Evolutionary conservation across 2,797 vertebrate genomes (phyloP).

Genomic region (Sarcophilus harrisii): DNA sequence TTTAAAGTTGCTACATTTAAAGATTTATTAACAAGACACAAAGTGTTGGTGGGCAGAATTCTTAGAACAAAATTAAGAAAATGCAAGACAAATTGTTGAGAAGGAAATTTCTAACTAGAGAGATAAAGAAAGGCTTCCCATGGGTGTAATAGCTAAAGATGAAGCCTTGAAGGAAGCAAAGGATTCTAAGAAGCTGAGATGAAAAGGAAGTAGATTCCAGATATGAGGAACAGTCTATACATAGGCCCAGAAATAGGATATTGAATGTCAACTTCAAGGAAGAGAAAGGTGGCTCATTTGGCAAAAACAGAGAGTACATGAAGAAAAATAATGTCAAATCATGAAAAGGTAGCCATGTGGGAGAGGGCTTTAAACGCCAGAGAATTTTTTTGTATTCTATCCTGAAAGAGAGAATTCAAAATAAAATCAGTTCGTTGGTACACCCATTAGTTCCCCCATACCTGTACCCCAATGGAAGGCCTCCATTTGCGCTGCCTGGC

Average conservation of each 20-base stretch:
- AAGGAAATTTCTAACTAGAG: not conserved
- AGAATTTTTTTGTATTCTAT: not conserved
- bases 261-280: not conserved
- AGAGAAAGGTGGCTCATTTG: not conserved
- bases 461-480: conserved; percentile 97
- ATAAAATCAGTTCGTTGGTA: not conserved
- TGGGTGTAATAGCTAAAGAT: not conserved
- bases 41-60: not conserved
- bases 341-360: not conserved
- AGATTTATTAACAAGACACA: not conserved
- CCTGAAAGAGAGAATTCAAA: not conserved
- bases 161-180: not conserved
- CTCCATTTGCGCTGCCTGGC: conserved; percentile 93
- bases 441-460: conserved; percentile 70
- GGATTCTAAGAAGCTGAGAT: not conserved
- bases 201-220: not conserved
- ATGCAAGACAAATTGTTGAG: not conserved
- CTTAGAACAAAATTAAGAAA: conserved; percentile 4
- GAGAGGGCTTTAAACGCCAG: not conserved
- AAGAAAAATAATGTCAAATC: not conserved
- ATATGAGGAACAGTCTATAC: not conserved
- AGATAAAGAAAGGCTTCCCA: not conserved
- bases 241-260: not conserved
- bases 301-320: not conserved
- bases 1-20: conserved; percentile 86